phyloP scores from a whole-genome alignment of 2,113 vertebrate species.

The Apteryx owenii region DNA sequence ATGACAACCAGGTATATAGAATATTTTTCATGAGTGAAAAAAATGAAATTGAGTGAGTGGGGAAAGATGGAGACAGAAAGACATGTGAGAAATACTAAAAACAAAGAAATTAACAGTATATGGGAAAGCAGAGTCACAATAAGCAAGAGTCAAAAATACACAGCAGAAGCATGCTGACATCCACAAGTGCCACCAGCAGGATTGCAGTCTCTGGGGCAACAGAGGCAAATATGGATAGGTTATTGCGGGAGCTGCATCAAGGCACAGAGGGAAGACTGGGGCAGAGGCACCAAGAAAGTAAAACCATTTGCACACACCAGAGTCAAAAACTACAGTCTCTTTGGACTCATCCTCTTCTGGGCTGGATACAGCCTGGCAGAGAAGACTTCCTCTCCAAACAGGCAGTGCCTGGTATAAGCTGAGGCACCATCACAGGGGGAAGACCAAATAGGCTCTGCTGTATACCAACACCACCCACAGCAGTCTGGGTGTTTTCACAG shows the following conservation, averaged over 20 bases:
- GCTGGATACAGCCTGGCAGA: background rate
- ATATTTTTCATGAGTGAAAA: constrained; percentile 65
- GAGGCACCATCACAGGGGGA: background rate
- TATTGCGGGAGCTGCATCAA: constrained; percentile 1
- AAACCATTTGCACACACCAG: constrained; percentile 15
- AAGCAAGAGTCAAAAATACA: constrained; percentile 45
- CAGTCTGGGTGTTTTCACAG: background rate
- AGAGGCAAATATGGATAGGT: background rate
- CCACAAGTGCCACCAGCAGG: background rate
- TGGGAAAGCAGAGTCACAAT: constrained; percentile 37
- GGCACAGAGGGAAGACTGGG: background rate
- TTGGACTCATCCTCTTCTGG: background rate
- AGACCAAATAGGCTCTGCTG: background rate
- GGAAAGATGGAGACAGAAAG: constrained; percentile 36
- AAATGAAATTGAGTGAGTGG: constrained; percentile 34
- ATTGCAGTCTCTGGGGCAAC: background rate
- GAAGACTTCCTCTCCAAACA: background rate
- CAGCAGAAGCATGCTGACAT: constrained; percentile 32
- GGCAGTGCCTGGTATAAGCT: background rate
- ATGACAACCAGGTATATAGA: constrained; percentile 67
- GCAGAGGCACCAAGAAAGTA: constrained; percentile 53
- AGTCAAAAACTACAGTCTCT: background rate
- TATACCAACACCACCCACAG: background rate
- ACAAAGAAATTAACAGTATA: background rate
- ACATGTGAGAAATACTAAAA: background rate